Evolutionary conservation across 2,888 invertebrate species (phyloP).

Genomic region (Pyrocoelia pectoralis): DNA sequence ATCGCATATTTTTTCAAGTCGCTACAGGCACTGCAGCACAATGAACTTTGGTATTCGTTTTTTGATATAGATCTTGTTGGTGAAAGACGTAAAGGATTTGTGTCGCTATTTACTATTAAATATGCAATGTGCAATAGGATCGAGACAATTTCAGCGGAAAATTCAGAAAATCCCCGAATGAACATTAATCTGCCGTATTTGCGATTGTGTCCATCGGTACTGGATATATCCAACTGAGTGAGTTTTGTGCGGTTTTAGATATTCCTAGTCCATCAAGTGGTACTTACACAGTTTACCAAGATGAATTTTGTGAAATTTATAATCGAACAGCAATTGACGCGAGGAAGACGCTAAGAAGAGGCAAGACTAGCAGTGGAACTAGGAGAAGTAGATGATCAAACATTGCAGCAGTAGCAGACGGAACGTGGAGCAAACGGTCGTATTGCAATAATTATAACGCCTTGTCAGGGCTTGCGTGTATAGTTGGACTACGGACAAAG

Average conservation of each 20-base stretch:
- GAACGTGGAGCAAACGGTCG: constrained; percentile 45
- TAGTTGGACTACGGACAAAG: constrained; percentile 17
- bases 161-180: not conserved
- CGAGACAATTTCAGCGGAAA: not conserved
- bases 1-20: not conserved
- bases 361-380: constrained; percentile 34
- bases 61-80: no score
- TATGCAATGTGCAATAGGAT: no score
- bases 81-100: not conserved
- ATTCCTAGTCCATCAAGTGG: not conserved
- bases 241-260: not conserved
- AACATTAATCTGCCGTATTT: not conserved
- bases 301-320: not conserved
- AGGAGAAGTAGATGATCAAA: constrained; percentile 38
- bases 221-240: not conserved
- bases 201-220: not conserved
- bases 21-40: not conserved
- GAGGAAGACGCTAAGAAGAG: constrained; percentile 35
- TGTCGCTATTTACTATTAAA: not conserved
- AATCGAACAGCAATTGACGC: not conserved
- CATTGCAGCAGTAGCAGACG: constrained; percentile 46
- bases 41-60: not conserved
- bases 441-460: constrained; percentile 44
- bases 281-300: not conserved
- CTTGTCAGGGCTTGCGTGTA: constrained; percentile 44